Evolutionary conservation across 2,113 vertebrate species (phyloP).

Genomic region (Sigmodon hispidus): DNA sequence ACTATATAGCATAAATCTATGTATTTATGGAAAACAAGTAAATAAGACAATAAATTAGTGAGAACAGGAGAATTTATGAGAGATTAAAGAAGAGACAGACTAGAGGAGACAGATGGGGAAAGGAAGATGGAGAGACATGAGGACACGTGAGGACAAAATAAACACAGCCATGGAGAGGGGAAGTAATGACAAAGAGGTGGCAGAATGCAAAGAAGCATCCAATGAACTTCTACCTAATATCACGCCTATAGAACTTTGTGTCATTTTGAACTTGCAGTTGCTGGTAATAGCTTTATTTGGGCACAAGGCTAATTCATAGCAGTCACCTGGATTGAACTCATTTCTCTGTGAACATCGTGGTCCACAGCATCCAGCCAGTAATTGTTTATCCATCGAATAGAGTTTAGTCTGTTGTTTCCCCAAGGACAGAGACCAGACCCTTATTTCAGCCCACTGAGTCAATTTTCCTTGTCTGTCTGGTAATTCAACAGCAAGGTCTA

Average conservation of each 20-base stretch:
- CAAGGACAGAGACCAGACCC: neutral
- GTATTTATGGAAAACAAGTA: slow-evolving; percentile 28
- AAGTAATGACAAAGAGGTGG: neutral
- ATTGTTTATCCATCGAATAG: slow-evolving; percentile 13
- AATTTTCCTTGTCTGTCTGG: slow-evolving; percentile 48
- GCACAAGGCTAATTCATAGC: neutral
- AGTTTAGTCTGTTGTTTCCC: neutral
- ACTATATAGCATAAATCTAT: slow-evolving; percentile 23
- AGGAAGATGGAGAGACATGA: neutral
- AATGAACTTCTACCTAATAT: neutral
- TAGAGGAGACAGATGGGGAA: slow-evolving; percentile 1
- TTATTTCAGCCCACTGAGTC: slow-evolving; percentile 29
- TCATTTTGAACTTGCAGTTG: neutral
- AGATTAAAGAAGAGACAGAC: neutral
- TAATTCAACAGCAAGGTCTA: slow-evolving; percentile 57
- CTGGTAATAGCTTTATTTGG: neutral
- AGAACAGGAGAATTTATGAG: neutral
- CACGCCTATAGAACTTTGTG: neutral
- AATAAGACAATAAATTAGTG: slow-evolving; percentile 50
- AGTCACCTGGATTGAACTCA: neutral
- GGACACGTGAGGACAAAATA: slow-evolving; percentile 3
- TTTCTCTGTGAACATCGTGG: neutral
- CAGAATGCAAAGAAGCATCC: neutral
- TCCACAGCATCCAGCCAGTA: neutral
- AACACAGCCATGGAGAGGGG: neutral